Evolutionary conservation across 2,888 invertebrate genomes (phyloP).

Genomic region (Eilema griseolum): DNA sequence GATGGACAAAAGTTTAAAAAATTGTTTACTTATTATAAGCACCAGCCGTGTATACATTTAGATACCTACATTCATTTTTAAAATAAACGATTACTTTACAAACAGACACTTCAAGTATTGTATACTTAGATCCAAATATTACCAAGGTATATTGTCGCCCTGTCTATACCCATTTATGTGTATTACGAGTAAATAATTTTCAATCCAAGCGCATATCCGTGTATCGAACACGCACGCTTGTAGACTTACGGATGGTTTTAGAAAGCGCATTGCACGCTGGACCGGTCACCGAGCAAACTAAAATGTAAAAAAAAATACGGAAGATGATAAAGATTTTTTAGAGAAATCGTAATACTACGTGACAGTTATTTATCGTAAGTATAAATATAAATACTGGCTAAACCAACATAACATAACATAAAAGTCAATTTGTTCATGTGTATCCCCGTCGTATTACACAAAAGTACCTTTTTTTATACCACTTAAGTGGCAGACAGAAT

Average conservation of each 20-base stretch:
- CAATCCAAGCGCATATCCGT: slow-evolving; percentile 73
- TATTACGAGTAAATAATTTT: slow-evolving; percentile 57
- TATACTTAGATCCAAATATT: slow-evolving; percentile 14
- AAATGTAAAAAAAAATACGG: slow-evolving; percentile 66
- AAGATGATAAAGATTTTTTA: slow-evolving; percentile 50
- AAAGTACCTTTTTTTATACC: too few species aligned
- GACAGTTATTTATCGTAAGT: neutral
- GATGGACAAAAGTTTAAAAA: too few species aligned
- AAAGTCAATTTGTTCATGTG: slow-evolving; percentile 4
- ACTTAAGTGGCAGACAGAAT: too few species aligned
- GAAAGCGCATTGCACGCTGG: slow-evolving; percentile 80
- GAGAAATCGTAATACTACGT: neutral
- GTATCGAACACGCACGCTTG: slow-evolving; percentile 73
- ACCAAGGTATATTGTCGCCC: slow-evolving; percentile 17
- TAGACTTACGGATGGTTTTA: slow-evolving; percentile 70
- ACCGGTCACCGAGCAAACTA: slow-evolving; percentile 71
- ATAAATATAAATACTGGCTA: neutral
- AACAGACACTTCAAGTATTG: too few species aligned
- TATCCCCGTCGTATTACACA: slow-evolving; percentile 2
- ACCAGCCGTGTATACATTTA: too few species aligned
- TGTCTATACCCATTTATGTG: slow-evolving; percentile 24
- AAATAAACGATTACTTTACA: too few species aligned
- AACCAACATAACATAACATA: too few species aligned
- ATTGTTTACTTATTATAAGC: too few species aligned
- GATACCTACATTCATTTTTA: too few species aligned